Conservation (phyloP, 2,113 vertebrate species). For the Xenus cinereus region DNA sequence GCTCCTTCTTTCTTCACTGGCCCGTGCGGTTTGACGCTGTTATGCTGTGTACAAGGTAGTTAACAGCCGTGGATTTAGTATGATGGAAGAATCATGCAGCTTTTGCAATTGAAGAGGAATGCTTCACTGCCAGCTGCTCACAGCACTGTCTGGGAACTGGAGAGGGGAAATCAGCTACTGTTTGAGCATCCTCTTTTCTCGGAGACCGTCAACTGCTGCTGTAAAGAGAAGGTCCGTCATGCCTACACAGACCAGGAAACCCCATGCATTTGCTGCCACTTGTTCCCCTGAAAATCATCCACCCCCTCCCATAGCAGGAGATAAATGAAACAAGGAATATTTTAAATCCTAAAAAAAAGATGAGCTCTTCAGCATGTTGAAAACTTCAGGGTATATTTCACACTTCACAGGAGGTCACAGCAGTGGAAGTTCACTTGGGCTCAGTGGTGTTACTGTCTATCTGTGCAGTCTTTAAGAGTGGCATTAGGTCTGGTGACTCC, state of each 20-base stretch:
- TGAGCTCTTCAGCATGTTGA: background rate
- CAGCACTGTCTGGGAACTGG: background rate
- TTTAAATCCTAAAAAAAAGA: background rate
- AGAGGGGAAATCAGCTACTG: background rate
- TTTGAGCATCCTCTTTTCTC: background rate
- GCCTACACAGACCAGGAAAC: background rate
- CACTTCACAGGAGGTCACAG: background rate
- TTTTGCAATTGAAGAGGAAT: background rate
- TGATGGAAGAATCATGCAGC: background rate
- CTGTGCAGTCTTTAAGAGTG: background rate
- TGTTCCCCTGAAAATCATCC: background rate
- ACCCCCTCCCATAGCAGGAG: background rate
- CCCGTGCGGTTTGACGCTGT: accelerated
- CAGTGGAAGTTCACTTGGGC: background rate
- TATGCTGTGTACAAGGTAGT: accelerated
- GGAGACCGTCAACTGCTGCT: background rate
- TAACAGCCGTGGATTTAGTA: background rate
- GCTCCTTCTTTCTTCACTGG: background rate
- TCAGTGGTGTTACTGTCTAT: background rate
- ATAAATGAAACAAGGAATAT: background rate
- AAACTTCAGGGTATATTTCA: background rate
- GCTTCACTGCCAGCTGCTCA: background rate
- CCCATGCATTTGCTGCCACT: accelerated
- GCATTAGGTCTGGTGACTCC: background rate
- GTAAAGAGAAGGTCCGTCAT: accelerated